Conservation (phyloP, 2,797 vertebrate species). For the Threskiornis aethiopicus region DNA sequence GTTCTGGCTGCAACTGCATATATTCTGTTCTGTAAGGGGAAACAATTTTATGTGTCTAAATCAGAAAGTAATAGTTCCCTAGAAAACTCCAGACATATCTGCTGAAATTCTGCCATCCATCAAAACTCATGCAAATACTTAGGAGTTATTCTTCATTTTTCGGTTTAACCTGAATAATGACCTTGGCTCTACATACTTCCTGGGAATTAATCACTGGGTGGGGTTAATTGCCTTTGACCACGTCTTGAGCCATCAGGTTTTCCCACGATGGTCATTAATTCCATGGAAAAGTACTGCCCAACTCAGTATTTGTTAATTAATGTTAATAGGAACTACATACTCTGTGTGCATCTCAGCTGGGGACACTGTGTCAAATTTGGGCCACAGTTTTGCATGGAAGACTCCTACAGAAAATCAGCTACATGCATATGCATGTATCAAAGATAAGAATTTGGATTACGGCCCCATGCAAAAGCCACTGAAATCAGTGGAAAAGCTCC, state of each 20-base stretch:
- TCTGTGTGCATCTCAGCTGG: background rate
- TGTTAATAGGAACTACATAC: background rate
- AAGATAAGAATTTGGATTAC: background rate
- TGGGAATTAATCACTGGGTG: slow-evolving; percentile 14
- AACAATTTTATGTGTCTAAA: background rate
- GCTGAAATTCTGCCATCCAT: background rate
- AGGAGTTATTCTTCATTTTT: background rate
- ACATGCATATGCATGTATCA: background rate
- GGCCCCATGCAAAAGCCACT: background rate
- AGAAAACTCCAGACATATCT: background rate
- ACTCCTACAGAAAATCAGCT: background rate
- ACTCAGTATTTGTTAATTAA: slow-evolving; percentile 20
- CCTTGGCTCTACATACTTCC: background rate
- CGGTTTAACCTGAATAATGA: background rate
- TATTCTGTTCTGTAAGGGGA: background rate
- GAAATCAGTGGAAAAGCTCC: slow-evolving; percentile 6
- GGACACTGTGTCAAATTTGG: background rate
- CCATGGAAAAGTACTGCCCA: background rate
- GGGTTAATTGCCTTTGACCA: background rate
- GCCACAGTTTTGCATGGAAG: background rate
- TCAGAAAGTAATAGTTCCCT: background rate
- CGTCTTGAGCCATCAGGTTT: background rate
- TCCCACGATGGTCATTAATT: background rate
- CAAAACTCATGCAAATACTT: background rate
- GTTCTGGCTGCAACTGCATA: background rate